phyloP scores from a whole-genome alignment of 2,888 invertebrate species.

The Octonoba sinensis region DNA sequence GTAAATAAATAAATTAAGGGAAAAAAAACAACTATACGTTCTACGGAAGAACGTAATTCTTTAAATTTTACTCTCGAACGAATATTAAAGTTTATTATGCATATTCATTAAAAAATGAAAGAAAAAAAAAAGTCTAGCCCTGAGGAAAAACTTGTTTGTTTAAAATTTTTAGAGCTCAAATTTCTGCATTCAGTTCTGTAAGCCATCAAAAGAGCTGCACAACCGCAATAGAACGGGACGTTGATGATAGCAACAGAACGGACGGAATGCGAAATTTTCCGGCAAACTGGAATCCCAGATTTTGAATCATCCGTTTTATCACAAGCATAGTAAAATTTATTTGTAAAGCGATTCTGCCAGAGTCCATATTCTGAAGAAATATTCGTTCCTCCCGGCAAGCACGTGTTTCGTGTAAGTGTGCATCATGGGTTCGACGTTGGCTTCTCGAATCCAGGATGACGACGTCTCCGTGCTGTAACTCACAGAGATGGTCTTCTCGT shows the following conservation, averaged over 20 bases:
- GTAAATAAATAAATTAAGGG: no score
- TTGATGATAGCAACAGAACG: background rate
- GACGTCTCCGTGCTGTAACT: conserved; percentile 91
- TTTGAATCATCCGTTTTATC: conserved; percentile 37
- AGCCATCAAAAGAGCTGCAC: background rate
- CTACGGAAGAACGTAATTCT: no score
- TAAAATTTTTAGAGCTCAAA: conserved; percentile 7
- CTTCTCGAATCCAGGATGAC: conserved; percentile 92
- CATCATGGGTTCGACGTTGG: conserved; percentile 94
- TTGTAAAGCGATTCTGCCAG: conserved; percentile 87
- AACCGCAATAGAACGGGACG: background rate
- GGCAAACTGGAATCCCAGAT: conserved; percentile 17
- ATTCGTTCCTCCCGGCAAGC: conserved; percentile 87
- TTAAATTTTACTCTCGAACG: no score
- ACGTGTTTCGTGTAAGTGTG: conserved; percentile 89
- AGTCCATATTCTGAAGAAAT: conserved; percentile 95
- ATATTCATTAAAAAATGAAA: no score
- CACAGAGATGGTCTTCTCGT: conserved; percentile 78
- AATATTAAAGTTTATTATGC: no score
- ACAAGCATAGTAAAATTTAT: conserved; percentile 72
- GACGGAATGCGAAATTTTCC: background rate
- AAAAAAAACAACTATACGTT: no score
- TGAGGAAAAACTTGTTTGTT: conserved; percentile 56
- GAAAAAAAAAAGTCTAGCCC: conserved; percentile 23
- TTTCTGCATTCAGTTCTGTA: background rate